Evolutionary conservation across 1,140 invertebrate genomes (phyloP).

Genomic region (Teleogryllus occipitalis): DNA sequence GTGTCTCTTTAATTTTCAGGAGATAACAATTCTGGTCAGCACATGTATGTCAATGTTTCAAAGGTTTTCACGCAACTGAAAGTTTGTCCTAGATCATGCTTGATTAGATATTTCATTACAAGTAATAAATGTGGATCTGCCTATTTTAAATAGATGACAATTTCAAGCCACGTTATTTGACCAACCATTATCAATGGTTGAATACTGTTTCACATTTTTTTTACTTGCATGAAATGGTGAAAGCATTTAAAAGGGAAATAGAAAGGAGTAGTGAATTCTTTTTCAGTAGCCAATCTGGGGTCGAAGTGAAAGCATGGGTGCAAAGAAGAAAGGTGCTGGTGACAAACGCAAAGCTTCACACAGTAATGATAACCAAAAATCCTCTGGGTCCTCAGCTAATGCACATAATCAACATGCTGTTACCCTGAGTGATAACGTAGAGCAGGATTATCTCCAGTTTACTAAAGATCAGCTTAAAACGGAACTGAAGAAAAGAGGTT

Average conservation of each 20-base stretch:
- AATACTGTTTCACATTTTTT: neutral
- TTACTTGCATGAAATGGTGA: neutral
- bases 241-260: neutral
- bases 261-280: neutral
- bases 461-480: constrained; percentile 51
- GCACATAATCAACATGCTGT: neutral
- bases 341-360: neutral
- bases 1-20: neutral
- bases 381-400: neutral
- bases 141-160: too few species aligned
- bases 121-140: neutral
- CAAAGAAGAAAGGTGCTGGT: neutral
- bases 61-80: neutral
- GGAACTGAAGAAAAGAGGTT: constrained; percentile 50
- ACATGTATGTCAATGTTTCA: neutral
- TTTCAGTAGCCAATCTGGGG: neutral
- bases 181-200: too few species aligned
- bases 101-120: neutral
- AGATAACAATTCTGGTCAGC: neutral
- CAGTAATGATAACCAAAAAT: neutral
- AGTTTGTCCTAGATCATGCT: neutral
- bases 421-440: constrained; percentile 1
- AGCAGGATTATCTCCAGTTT: constrained; percentile 27
- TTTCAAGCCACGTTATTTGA: too few species aligned
- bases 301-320: neutral